Evolutionary conservation across 2,113 vertebrate species (phyloP).

Genomic region (Brienomyrus longianalis): DNA sequence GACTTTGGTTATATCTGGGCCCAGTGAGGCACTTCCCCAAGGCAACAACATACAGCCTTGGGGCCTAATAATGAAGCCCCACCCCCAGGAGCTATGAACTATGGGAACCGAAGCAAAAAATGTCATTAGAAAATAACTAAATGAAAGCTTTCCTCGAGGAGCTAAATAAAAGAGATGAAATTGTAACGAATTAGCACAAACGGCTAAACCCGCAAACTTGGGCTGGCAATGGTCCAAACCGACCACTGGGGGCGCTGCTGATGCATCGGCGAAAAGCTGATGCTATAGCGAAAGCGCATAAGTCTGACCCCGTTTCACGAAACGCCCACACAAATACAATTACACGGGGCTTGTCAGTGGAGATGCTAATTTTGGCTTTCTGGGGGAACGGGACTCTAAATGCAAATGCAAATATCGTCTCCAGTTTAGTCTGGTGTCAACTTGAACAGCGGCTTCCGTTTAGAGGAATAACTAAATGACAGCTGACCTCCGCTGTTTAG

Average conservation of each 20-base stretch:
- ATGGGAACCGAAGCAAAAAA: background rate
- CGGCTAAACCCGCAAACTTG: background rate
- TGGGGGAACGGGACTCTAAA: background rate
- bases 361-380: conserved; percentile 3
- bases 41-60: background rate
- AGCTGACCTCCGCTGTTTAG: background rate
- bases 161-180: background rate
- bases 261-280: too few species aligned
- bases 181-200: background rate
- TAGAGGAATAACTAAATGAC: background rate
- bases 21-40: background rate
- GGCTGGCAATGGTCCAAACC: background rate
- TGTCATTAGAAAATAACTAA: background rate
- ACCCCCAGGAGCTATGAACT: background rate
- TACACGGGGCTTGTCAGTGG: background rate
- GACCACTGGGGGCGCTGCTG: background rate
- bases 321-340: background rate
- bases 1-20: background rate
- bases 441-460: background rate
- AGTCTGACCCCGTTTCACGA: background rate
- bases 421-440: background rate
- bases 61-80: background rate
- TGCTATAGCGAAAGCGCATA: background rate
- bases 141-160: background rate
- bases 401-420: background rate